Conservation (phyloP, 2,113 vertebrate genomes). For the Jacana jacana region DNA sequence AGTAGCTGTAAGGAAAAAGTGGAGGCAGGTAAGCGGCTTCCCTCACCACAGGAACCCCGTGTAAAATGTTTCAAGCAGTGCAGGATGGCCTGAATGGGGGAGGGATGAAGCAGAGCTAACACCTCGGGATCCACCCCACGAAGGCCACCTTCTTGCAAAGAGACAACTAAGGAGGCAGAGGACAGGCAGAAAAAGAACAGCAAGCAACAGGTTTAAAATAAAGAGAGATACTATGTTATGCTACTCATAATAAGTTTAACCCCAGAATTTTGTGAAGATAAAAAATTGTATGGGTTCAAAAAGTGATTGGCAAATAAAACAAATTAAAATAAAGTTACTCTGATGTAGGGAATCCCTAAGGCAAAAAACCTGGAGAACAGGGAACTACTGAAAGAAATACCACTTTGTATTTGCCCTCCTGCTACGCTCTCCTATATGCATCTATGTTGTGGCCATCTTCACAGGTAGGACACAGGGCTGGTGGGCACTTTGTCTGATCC, state of each 20-base stretch:
- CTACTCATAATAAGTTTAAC: background rate
- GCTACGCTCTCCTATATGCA: background rate
- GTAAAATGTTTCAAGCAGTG: background rate
- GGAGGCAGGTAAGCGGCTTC: background rate
- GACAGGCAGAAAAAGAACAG: background rate
- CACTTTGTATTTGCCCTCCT: background rate
- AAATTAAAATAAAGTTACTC: background rate
- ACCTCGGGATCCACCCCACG: background rate
- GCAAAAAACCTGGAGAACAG: background rate
- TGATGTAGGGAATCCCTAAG: background rate
- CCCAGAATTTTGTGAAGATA: background rate
- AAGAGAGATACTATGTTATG: background rate
- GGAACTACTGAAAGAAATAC: background rate
- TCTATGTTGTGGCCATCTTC: fast-evolving
- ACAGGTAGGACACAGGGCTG: background rate
- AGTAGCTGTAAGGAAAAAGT: background rate
- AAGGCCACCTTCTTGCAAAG: background rate
- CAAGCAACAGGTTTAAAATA: background rate
- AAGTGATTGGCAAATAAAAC: background rate
- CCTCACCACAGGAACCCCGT: background rate
- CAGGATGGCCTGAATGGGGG: background rate
- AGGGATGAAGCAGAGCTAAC: background rate
- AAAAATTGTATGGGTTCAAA: background rate
- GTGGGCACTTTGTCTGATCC: background rate
- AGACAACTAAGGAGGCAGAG: background rate